Base-by-base conservation (phyloP, 1,140 invertebrate species). In the Thaumetopoea pityocampa region DNA sequence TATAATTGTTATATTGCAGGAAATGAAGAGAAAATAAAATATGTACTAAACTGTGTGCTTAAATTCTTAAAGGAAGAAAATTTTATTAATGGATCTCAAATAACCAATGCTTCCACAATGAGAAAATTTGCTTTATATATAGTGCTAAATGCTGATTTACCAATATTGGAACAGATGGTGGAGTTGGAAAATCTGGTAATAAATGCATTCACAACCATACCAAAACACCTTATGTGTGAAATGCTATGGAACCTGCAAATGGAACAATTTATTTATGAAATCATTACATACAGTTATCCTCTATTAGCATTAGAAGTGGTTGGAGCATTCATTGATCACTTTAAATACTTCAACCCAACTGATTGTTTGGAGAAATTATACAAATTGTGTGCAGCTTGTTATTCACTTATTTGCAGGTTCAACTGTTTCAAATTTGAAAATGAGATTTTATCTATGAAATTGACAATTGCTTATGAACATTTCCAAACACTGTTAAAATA, bases 171-270 rank as follows among this genome's bases (percentile, higher is more conserved):
- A 30, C 49, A 66, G 9, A 48, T 82, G 43, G 56, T 65, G 10
- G 65, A 69, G 28, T 42, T 66, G 4, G 62, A 71, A 51, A 62
- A 66, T 43, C 53, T 54, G 18, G 40, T 79, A 18, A 68, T 82
- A 22, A 70, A 67, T 66, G 71, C 72, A 17, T 44, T 76, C 27
- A 76, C 80, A 3, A 72, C 60, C 22, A 57, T 84, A 26, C 59
- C 69, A 15, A 62, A 67, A 42, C 72, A 52, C 41, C 44, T 84
- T 2, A 64, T 84, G 61, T 68, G 69, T 57, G 80, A 82, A 59
- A 51, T 84, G 14, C 40, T 80, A 18, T 84, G 73, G 70, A 56
- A 57, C 8, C 47, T 79, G 0, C 20, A 68, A 35, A 73, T 84
- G 65, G 66, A 76, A n/a, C 38, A 36, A 9, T 80, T 69, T 62